A percentile compares a stretch with the other conserved stretches of the same genome.
These are phyloP conservation scores for Chouioia cunea DNA, from an alignment of 2,888 invertebrate genomes.

Conservation along the genomic window DNA sequence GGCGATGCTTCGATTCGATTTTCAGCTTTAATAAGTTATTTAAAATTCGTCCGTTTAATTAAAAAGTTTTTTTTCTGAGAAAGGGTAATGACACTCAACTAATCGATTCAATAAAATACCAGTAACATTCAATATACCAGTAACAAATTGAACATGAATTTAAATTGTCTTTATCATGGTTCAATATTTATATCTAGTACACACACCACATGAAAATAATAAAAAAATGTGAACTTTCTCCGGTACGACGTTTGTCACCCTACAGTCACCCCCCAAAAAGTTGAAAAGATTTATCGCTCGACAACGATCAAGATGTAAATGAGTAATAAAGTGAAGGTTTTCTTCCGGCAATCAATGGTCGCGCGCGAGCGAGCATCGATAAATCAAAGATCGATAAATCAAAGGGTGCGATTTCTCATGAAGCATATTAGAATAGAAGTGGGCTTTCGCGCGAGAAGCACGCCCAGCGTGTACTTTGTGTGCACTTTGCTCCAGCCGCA, in stretches of 20 bases:
- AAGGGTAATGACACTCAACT: too few species aligned
- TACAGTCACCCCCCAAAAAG: slow-evolving; percentile 15
- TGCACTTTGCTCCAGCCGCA: background rate
- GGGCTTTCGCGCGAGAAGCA: background rate
- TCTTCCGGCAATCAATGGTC: slow-evolving; percentile 34
- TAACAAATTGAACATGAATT: too few species aligned
- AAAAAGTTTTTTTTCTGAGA: too few species aligned
- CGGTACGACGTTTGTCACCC: slow-evolving; percentile 7
- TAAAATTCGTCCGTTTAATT: too few species aligned
- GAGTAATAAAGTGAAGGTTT: slow-evolving; percentile 25
- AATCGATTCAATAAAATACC: too few species aligned
- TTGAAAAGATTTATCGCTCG: slow-evolving; percentile 32
- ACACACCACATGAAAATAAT: too few species aligned
- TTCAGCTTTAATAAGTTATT: too few species aligned
- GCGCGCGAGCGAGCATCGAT: slow-evolving; percentile 26
- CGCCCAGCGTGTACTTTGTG: background rate
- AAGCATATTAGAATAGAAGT: slow-evolving; percentile 31
- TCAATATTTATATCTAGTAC: too few species aligned
- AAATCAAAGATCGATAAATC: slow-evolving; percentile 48
- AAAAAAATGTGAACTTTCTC: slow-evolving; percentile 8
- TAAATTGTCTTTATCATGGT: too few species aligned
- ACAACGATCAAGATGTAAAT: slow-evolving; percentile 43
- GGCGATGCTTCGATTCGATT: background rate
- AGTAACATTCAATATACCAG: too few species aligned
- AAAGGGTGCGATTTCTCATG: slow-evolving; percentile 30